Base-by-base conservation (phyloP, 2,797 vertebrate genomes). In the Botia almorhae region DNA sequence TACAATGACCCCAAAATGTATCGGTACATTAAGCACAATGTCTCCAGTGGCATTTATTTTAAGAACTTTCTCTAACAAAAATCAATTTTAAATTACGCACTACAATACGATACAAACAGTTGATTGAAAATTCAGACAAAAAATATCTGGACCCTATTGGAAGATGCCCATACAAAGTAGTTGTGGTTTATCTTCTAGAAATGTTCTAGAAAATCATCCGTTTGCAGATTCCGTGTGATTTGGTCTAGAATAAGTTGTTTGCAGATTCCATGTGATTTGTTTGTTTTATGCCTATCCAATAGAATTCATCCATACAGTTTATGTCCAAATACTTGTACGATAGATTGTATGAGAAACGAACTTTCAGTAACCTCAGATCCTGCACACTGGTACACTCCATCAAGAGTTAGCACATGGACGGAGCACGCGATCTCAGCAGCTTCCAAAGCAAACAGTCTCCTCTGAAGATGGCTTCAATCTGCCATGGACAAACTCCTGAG, bases 401-500 rank as follows among this genome's bases (percentile, higher is more conserved):
- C 14, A 33, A 11, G 29, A 33, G 33, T 39, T n/a, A 64, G 12
- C 29, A 39, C 33, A 39, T 65, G 29, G 14, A 65, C 33, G 23
- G 29, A 17, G 17, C 61, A 17, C 36, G 29, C 14, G 29, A 17
- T 65, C 63, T 39, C 33, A 65, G n/a, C 17, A 4, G 17, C 33
- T n/a, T 65, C 33, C 33, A 39, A 61, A 8, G 68, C 75, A 65
- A 55, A 72, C 58, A 21, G 43, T 74, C 61, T 65, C 29, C 2
- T 58, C 16, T 33, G 26, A 65, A 69, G 77, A 56, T 50, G 65
- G 48, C 51, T 73, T 73, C 69, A 65, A 58, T 68, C 39, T 65
- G 64, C 77, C 75, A 75, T 64, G 17, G 69, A 81, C 63, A 83
- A 80, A 82, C 74, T 74, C 50, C 12, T 26, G 53, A 74, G 74